Evolutionary conservation across 1,140 invertebrate genomes (phyloP), one percentile per base, ranked within the genome.

Genomic region (Procambarus clarkii): DNA sequence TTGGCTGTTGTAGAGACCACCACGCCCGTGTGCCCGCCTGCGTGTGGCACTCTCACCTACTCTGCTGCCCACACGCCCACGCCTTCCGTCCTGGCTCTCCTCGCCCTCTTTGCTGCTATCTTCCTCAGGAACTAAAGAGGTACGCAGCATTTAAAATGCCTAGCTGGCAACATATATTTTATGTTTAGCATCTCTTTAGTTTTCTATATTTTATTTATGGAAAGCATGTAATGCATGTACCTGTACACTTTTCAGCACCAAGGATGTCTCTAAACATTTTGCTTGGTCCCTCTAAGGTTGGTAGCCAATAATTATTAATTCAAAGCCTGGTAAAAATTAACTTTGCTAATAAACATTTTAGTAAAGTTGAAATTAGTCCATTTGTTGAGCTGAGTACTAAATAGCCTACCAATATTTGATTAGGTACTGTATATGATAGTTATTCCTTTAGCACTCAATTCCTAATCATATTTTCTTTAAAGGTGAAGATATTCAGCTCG

Each of bases 21-120:
- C 94, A 98, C 98, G 91, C 97, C 98, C 90, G 97, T 98, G 93
- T 98, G 98, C 94, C 98, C 98, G 93, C 98, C 98, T 93, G 98
- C 98, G 93, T 98, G 98, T 95, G 97, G 90, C 82, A 80, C 80
- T 69, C 92, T 92, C 86, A 92, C 54, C 74, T 93, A 93, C 91
- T 92, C 88, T 88, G 89, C 91, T 24, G 87, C 87, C 83, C 58
- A 79, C 86, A 81, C 92, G 86, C 80, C 89, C 76, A 79, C 92
- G 81, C 82, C 91, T 79, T 87, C 88, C 91, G 83, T 76, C 81
- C 80, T 90, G 78, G 86, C 84, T 54, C 44, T 93, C 34, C 71
- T 92, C 78, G 88, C 92, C 86, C 84, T 92, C 89, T 71, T 88
- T 84, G 77, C 88, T 79, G 82, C 88, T 79, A 91, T 91, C 82